Base-by-base conservation (phyloP, 2,113 vertebrate species). In the Hippopotamus amphibius region DNA sequence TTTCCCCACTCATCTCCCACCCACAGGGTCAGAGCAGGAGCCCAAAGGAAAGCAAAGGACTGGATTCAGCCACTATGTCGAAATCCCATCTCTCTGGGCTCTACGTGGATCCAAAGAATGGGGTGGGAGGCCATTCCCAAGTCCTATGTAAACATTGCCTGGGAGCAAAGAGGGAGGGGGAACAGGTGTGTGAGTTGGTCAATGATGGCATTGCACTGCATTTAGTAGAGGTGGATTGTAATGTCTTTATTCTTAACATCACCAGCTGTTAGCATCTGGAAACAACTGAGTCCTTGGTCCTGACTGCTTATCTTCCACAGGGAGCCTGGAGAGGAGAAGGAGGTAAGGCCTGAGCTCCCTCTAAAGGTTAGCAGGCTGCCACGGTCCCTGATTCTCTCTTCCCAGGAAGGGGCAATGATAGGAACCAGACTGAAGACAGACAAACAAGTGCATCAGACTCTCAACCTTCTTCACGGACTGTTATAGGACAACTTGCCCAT, bases 161-260 rank as follows among this genome's bases (percentile, higher is more conserved):
- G 48, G n/a, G 26, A 33, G 9, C 48, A 15, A 12, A 9, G 61
- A 74, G 33, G 17, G 26, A 57, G 65, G n/a, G 26, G 46, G n/a
- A 26, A 8, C 22, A 46, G 48, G 43, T n/a, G 7, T 9, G 16
- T 3, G 50, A 33, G 12, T 26, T 1, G 4, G 3, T 17, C 48
- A 14, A 22, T 21, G 53, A 12, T 0, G 33, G 59, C 1, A 0
- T 65, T 8, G 1, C 3, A 5, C 21, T 9, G 2, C 24, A 0
- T 16, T 33, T 2, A 7, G 77, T 43, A 26, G 55, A 26, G 28
- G 13, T 0, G 21, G 41, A 6, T 9, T 0, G 41, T 6, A 4
- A 15, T 19, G 1, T 24, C 6, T 66, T 72, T 50, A 21, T 37
- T 68, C n/a, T 63, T 22, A 16, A 22, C 41, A n/a, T 53, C 55